Conservation (phyloP, 2,113 vertebrate species). For the Neodon shergylaensis region DNA sequence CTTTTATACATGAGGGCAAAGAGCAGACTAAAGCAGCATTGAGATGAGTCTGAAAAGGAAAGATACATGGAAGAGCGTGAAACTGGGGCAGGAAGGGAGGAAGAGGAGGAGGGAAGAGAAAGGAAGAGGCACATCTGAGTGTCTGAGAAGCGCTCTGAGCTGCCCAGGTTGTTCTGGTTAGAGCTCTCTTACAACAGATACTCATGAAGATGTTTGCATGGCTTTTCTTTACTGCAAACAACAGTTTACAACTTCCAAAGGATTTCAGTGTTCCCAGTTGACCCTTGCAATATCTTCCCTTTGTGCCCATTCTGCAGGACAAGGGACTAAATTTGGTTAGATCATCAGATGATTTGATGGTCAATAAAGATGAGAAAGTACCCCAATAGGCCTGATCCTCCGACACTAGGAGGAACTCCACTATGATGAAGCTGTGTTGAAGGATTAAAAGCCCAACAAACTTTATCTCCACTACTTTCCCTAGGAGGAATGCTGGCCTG, state of each 20-base stretch:
- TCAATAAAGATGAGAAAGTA: neutral
- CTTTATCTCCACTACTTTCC: neutral
- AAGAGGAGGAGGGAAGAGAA: accelerated
- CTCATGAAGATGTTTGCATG: neutral
- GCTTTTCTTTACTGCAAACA: neutral
- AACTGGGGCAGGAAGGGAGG: neutral
- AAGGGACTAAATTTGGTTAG: neutral
- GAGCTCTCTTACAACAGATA: neutral
- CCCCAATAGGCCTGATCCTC: neutral
- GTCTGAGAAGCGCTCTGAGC: neutral
- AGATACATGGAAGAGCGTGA: neutral
- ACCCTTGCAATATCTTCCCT: neutral
- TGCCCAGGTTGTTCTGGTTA: neutral
- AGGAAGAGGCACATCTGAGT: accelerated
- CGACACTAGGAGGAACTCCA: accelerated
- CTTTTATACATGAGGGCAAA: neutral
- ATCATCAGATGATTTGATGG: neutral
- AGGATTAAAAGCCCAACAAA: neutral
- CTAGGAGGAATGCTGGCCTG: neutral
- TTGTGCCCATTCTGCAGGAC: neutral
- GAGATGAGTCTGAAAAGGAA: neutral
- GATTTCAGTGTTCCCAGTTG: neutral
- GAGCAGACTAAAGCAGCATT: neutral
- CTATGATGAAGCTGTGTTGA: neutral
- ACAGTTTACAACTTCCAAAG: neutral